Conservation (phyloP, 2,888 invertebrate genomes). For the Isotomurus palustris region DNA sequence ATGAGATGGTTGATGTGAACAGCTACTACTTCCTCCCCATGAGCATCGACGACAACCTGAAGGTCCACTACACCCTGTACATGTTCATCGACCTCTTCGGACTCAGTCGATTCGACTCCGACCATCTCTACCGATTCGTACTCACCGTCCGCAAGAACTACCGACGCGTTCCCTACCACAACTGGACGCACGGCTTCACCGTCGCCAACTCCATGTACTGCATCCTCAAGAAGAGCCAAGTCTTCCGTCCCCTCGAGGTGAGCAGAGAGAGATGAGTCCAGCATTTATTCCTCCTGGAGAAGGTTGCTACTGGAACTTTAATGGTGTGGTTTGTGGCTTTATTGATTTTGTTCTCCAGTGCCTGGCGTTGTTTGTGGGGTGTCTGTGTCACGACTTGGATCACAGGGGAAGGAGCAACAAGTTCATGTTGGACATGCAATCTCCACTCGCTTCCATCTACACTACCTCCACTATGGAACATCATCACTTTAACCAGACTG, state of each 20-base stretch:
- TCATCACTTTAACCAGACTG: conserved; percentile 83
- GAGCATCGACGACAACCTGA: conserved; percentile 63
- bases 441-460: conserved; percentile 77
- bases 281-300: too few relatives aligned
- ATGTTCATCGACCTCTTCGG: conserved; percentile 75
- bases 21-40: conserved; percentile 70
- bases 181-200: conserved; percentile 82
- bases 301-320: too few relatives aligned
- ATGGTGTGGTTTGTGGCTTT: too few relatives aligned
- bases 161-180: conserved; percentile 60
- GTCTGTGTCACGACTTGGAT: conserved; percentile 79
- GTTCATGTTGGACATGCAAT: conserved; percentile 76
- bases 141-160: conserved; percentile 60
- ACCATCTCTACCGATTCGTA: conserved; percentile 65
- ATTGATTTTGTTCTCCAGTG: conserved; percentile 60
- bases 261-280: too few relatives aligned
- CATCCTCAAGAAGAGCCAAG: conserved; percentile 60
- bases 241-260: conserved; percentile 62
- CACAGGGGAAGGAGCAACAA: conserved; percentile 82
- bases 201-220: conserved; percentile 79
- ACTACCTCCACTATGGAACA: conserved; percentile 76
- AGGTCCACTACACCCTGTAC: conserved; percentile 65
- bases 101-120: conserved; percentile 60
- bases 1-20: conserved; percentile 20
- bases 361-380: conserved; percentile 71